phyloP scores from a whole-genome alignment of 2,888 invertebrate genomes.

The Clepsis dumicolana region DNA sequence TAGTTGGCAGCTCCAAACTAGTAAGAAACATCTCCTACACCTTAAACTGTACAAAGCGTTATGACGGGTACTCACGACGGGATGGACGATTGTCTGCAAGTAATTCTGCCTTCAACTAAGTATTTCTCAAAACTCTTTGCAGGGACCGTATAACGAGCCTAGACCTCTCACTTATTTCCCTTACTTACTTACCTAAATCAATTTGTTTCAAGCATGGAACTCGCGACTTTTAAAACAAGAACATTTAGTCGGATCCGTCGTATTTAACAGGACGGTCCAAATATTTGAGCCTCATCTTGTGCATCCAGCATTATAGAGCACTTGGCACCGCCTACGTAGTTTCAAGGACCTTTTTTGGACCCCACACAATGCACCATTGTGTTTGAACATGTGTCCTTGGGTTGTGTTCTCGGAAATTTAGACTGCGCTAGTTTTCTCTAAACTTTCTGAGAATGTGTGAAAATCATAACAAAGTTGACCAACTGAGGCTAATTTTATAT shows the following conservation, averaged over 20 bases:
- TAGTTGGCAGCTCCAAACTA: slow-evolving; percentile 19
- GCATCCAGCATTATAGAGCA: not conserved
- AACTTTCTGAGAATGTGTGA: not conserved
- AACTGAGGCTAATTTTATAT: not conserved
- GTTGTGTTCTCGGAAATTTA: slow-evolving; percentile 31
- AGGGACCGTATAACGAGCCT: no score
- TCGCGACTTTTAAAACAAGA: no score
- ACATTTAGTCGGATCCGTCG: no score
- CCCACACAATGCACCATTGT: slow-evolving; percentile 54
- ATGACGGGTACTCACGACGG: not conserved
- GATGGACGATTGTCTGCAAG: no score
- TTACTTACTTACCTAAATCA: no score
- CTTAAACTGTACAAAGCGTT: not conserved
- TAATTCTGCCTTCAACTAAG: no score
- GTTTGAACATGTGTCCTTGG: slow-evolving; percentile 44
- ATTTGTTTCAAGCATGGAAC: no score
- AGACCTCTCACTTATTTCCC: no score
- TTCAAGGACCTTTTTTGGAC: slow-evolving; percentile 55
- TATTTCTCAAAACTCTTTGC: no score
- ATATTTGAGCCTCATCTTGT: not conserved
- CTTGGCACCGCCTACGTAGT: slow-evolving; percentile 52
- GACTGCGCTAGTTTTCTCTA: slow-evolving; percentile 5
- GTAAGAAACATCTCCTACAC: not conserved
- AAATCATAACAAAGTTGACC: not conserved
- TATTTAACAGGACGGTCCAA: not conserved